Evolutionary conservation across 2,113 vertebrate species (phyloP).

Genomic region (Daubentonia madagascariensis): DNA sequence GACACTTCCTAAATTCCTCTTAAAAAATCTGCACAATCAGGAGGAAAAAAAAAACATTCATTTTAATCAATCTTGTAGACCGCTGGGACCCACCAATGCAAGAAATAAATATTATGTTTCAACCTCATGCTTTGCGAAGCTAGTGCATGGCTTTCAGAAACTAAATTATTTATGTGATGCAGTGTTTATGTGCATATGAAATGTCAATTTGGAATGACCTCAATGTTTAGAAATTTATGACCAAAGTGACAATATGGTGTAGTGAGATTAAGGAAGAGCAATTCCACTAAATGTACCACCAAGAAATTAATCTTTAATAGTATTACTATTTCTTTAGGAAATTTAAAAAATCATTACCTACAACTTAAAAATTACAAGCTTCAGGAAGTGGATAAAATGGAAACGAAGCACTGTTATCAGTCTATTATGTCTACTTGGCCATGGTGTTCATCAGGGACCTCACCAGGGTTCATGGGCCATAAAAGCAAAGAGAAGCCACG

Average conservation of each 20-base stretch:
- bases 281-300: neutral
- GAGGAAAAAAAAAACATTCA: neutral
- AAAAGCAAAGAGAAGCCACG: neutral
- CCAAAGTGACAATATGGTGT: neutral
- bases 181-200: neutral
- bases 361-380: slow-evolving; percentile 46
- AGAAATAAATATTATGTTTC: slow-evolving; percentile 13
- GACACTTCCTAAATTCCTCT: neutral
- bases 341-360: neutral
- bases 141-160: slow-evolving; percentile 12
- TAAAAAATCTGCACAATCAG: neutral
- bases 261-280: neutral
- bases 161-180: neutral
- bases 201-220: slow-evolving; percentile 22
- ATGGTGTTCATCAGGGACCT: neutral
- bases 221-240: slow-evolving; percentile 33
- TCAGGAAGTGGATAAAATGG: neutral
- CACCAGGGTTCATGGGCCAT: neutral
- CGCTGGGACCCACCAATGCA: neutral
- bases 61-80: slow-evolving; percentile 21
- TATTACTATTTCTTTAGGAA: slow-evolving; percentile 38
- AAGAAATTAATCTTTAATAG: slow-evolving; percentile 37
- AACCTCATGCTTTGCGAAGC: neutral
- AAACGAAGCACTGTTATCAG: neutral
- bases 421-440: neutral